phyloP scores from a whole-genome alignment of 2,113 vertebrate genomes.

The Rhegmatorhina hoffmannsi region DNA sequence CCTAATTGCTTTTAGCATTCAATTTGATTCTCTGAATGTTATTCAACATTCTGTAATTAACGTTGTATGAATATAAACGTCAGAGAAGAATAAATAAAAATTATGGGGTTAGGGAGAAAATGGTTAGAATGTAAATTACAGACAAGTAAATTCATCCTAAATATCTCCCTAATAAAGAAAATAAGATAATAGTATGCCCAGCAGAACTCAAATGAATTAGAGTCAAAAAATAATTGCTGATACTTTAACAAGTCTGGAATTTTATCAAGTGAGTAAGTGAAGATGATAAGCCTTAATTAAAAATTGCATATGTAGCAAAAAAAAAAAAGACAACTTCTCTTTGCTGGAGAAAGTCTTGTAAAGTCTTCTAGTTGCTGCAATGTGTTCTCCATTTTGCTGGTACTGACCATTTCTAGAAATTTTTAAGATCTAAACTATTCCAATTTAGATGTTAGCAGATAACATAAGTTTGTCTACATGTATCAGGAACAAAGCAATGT shows the following conservation, averaged over 20 bases:
- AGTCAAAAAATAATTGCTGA: neutral
- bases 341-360: neutral
- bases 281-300: neutral
- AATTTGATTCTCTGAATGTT: neutral
- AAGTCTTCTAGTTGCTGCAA: neutral
- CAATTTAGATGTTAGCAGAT: neutral
- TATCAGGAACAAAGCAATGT: neutral
- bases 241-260: neutral
- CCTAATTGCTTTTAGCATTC: neutral
- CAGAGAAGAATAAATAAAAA: conserved; percentile 18
- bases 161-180: neutral
- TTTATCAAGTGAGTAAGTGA: neutral
- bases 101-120: neutral
- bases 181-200: neutral
- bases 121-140: neutral
- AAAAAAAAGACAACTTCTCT: neutral
- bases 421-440: neutral
- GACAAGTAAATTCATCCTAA: neutral
- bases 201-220: neutral
- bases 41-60: conserved; percentile 8
- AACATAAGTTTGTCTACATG: neutral
- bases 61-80: neutral
- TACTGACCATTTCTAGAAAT: neutral
- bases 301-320: neutral
- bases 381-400: neutral